These are phyloP conservation scores for Priocnemis perturbator DNA, from an alignment of 2,888 invertebrate species.

Conservation along the genomic window DNA sequence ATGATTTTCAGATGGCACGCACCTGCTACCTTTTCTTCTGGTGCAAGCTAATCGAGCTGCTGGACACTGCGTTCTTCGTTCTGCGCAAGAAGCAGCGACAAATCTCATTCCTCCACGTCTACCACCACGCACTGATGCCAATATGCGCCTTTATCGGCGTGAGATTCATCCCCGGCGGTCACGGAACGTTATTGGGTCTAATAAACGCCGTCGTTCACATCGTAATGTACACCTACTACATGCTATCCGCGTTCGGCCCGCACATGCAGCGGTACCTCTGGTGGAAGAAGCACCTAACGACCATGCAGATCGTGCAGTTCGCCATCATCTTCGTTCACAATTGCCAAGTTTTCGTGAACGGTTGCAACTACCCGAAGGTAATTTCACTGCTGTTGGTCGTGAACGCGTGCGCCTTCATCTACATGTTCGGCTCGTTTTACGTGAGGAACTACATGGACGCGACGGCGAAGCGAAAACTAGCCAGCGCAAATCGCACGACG, in stretches of 20 bases:
- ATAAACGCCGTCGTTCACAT: constrained; percentile 94
- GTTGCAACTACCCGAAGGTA: constrained; percentile 79
- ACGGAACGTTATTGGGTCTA: constrained; percentile 89
- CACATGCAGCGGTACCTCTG: constrained; percentile 91
- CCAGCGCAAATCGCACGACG: too few relatives aligned
- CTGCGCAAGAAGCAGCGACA: constrained; percentile 92
- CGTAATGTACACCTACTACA: constrained; percentile 94
- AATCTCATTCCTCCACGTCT: constrained; percentile 91
- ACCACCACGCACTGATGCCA: constrained; percentile 90
- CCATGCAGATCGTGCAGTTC: constrained; percentile 91
- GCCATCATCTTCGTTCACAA: constrained; percentile 85
- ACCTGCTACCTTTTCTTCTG: constrained; percentile 81
- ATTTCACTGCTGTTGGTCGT: constrained; percentile 82
- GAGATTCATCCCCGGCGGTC: constrained; percentile 89
- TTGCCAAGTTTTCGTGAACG: constrained; percentile 79
- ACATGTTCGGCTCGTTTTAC: constrained; percentile 88
- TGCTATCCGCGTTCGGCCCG: constrained; percentile 91
- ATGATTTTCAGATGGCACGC: constrained; percentile 71
- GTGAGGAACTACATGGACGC: constrained; percentile 79
- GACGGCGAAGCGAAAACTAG: not conserved
- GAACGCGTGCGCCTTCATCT: constrained; percentile 84
- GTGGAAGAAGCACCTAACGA: constrained; percentile 96
- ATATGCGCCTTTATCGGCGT: constrained; percentile 88
- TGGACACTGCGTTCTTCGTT: constrained; percentile 92
- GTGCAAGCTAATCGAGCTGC: constrained; percentile 85